Percentiles rank a stretch among this genome's conserved stretches.
These are phyloP conservation scores for Desmodus rotundus DNA, from an alignment of 2,113 vertebrate species.

Conservation along the genomic window DNA sequence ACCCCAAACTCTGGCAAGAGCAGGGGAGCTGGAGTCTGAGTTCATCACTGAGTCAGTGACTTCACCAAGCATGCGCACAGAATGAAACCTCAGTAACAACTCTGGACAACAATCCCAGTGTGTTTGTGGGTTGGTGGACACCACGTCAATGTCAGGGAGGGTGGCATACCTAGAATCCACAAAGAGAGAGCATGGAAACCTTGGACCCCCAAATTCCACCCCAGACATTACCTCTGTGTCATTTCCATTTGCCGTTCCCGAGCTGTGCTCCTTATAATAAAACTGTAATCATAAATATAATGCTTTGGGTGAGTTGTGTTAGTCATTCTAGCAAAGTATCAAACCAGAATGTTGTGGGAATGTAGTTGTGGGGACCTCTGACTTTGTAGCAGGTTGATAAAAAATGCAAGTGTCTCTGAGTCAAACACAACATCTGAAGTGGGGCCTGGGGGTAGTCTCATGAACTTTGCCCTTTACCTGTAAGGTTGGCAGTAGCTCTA, in stretches of 20 bases:
- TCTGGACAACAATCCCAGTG: not conserved
- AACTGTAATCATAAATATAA: not conserved
- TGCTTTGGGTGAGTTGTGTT: not conserved
- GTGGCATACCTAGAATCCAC: not conserved
- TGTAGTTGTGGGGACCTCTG: too few relatives aligned
- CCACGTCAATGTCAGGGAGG: accelerated
- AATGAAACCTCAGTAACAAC: not conserved
- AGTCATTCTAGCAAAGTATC: not conserved
- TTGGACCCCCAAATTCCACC: not conserved
- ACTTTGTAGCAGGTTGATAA: not conserved
- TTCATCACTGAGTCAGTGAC: not conserved
- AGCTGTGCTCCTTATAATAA: not conserved
- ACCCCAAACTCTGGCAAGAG: not conserved
- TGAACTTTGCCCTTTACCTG: not conserved
- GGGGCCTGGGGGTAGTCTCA: not conserved
- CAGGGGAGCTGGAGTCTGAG: not conserved
- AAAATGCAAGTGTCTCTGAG: not conserved
- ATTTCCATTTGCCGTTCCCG: not conserved
- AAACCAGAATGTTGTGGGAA: too few relatives aligned
- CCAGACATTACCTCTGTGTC: not conserved
- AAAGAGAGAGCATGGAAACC: not conserved
- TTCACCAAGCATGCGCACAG: not conserved
- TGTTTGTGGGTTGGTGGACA: not conserved
- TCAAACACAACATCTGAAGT: not conserved
- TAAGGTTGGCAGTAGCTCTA: not conserved